Conservation (phyloP, 2,888 invertebrate species). For the Andrena hattorfiana region DNA sequence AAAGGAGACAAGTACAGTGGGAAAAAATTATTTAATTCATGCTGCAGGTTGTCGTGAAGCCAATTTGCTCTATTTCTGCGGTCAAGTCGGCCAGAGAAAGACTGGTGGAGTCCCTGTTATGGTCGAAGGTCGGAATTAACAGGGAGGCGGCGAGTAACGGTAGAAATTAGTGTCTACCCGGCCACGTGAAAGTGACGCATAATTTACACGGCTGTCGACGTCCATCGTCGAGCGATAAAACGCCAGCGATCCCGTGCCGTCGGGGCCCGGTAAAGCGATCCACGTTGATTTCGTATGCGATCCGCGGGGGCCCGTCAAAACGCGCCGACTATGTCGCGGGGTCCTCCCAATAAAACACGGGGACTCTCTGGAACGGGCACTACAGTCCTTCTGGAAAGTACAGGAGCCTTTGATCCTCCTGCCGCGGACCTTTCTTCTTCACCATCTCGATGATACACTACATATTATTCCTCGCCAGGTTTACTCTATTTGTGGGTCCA, state of each 20-base stretch:
- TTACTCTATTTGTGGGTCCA: too few relatives aligned
- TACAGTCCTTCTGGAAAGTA: constrained; percentile 53
- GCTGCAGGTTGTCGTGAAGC: not conserved
- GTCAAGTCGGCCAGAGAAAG: not conserved
- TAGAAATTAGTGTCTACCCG: constrained; percentile 57
- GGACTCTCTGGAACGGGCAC: constrained; percentile 29
- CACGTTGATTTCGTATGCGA: constrained; percentile 79
- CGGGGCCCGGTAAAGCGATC: constrained; percentile 42
- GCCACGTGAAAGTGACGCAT: constrained; percentile 59
- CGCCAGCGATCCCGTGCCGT: constrained; percentile 59
- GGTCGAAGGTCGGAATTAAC: constrained; percentile 21
- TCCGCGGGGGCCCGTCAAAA: constrained; percentile 79
- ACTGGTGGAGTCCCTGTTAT: constrained; percentile 8
- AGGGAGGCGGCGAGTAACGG: constrained; percentile 37
- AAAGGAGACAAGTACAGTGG: too few relatives aligned
- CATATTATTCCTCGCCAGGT: not conserved
- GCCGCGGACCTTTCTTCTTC: too few relatives aligned
- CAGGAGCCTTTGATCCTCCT: not conserved
- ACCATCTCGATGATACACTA: not conserved
- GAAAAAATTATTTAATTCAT: not conserved
- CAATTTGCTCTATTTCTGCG: not conserved
- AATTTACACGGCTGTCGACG: constrained; percentile 69
- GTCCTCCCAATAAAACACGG: constrained; percentile 77
- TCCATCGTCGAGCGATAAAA: constrained; percentile 67
- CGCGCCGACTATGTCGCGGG: constrained; percentile 78